phyloP scores from a whole-genome alignment of 2,797 vertebrate genomes.

The Distichodus sexfasciatus region DNA sequence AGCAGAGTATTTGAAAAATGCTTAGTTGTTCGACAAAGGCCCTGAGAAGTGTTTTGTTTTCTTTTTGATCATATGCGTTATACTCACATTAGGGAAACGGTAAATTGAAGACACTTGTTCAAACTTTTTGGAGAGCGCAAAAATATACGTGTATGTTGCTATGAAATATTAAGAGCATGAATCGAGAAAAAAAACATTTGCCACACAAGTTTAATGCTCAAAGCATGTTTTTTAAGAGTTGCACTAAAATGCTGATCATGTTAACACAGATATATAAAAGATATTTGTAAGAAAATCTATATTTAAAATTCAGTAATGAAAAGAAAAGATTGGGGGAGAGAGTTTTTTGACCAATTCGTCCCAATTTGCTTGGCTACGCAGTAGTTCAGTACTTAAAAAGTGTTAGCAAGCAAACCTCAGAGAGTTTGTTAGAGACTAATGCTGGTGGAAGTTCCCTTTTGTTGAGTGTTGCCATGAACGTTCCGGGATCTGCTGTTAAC shows the following conservation, averaged over 20 bases:
- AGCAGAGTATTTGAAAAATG: conserved; percentile 1
- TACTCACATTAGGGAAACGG: conserved; percentile 25
- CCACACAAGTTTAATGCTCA: conserved; percentile 50
- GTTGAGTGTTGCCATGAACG: background rate
- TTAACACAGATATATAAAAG: conserved; percentile 54
- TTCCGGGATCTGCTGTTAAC: conserved; percentile 9
- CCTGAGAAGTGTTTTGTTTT: conserved; percentile 17
- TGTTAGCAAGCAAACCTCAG: background rate
- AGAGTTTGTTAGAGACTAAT: background rate
- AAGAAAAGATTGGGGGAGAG: conserved; percentile 31
- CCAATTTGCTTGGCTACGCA: conserved; percentile 26
- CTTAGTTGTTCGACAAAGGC: conserved; percentile 1
- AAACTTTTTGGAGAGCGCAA: conserved; percentile 13
- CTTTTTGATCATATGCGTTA: conserved; percentile 8
- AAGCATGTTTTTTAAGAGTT: conserved; percentile 67
- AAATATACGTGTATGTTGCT: conserved; percentile 46
- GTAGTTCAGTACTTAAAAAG: conserved; percentile 5
- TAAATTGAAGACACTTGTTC: conserved; percentile 7
- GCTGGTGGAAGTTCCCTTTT: background rate
- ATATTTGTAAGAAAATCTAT: conserved; percentile 51
- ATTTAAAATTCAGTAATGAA: conserved; percentile 52
- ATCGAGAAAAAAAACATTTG: conserved; percentile 38
- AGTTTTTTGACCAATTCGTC: conserved; percentile 23
- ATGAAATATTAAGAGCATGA: conserved; percentile 56
- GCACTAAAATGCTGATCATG: conserved; percentile 66